Conservation (phyloP, 2,797 vertebrate species). For the Argentina silus region DNA sequence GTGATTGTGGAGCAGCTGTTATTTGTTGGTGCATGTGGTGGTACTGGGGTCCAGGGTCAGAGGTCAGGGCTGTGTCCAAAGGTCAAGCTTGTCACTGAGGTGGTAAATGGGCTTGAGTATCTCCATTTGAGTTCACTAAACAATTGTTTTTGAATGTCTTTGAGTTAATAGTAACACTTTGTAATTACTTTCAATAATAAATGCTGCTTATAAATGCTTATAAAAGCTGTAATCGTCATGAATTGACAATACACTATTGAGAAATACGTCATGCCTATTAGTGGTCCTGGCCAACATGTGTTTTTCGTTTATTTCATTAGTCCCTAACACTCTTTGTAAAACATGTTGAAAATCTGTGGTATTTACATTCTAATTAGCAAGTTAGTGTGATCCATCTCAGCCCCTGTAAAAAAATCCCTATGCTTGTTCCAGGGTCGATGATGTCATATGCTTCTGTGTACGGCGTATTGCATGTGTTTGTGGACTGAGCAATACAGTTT, state of each 20-base stretch:
- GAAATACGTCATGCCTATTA: not conserved
- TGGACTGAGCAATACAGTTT: not conserved
- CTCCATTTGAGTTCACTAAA: constrained; percentile 5
- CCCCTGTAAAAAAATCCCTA: not conserved
- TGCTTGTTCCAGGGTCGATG: not conserved
- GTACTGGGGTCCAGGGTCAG: constrained; percentile 6
- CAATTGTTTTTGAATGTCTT: not conserved
- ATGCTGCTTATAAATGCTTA: not conserved
- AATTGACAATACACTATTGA: not conserved
- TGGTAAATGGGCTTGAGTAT: not conserved
- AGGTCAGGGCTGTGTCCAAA: constrained; percentile 19
- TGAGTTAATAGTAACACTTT: not conserved
- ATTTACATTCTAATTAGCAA: constrained; percentile 19
- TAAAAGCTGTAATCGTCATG: too few relatives aligned
- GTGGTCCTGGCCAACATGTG: not conserved
- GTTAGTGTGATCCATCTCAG: not conserved
- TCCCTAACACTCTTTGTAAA: not conserved
- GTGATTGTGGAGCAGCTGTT: constrained; percentile 15
- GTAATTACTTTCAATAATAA: not conserved
- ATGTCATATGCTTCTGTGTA: not conserved
- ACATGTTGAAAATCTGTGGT: constrained; percentile 7
- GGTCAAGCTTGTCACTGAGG: constrained; percentile 17
- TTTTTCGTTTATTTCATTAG: not conserved
- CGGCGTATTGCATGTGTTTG: not conserved
- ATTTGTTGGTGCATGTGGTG: constrained; percentile 10